Evolutionary conservation across 92 coral and sea anemone genomes (phyloP).

Genomic region (Anthopleura xanthogrammica): DNA sequence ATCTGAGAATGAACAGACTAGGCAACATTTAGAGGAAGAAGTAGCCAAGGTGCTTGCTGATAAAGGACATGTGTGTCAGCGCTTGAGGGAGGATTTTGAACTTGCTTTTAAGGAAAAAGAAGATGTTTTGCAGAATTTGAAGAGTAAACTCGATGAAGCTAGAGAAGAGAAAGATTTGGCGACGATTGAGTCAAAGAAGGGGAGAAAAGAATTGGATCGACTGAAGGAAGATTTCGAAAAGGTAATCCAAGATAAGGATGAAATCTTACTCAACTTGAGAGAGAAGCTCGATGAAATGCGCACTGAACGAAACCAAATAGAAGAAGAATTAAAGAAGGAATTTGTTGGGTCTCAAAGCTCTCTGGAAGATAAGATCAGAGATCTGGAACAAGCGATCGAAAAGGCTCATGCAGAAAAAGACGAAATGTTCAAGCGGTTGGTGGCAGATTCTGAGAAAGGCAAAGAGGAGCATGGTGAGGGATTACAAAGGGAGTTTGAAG

Average conservation of each 20-base stretch:
- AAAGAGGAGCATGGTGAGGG: conserved; percentile 60
- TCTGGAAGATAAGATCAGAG: conserved; percentile 37
- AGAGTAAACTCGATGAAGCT: conserved; percentile 33
- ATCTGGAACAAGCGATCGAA: conserved; percentile 51
- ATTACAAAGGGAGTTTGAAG: conserved; percentile 47
- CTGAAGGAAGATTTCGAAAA: conserved; percentile 61
- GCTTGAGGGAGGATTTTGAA: conserved; percentile 49
- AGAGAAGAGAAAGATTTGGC: conserved; percentile 34
- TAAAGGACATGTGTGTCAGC: conserved; percentile 55
- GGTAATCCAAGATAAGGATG: conserved; percentile 51
- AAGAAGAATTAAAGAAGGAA: conserved; percentile 26
- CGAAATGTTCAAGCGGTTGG: conserved; percentile 67
- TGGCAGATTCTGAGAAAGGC: conserved; percentile 60
- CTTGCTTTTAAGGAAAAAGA: conserved; percentile 58
- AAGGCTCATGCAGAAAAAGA: conserved; percentile 62
- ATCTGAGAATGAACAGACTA: conserved; percentile 34
- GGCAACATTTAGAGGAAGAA: conserved; percentile 39
- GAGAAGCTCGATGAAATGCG: conserved; percentile 46
- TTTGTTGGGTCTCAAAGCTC: conserved; percentile 13
- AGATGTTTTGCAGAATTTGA: conserved; percentile 38
- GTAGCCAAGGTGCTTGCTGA: conserved; percentile 51
- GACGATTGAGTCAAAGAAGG: conserved; percentile 15
- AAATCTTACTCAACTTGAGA: conserved; percentile 42
- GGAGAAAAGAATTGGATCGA: conserved; percentile 22
- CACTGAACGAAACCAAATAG: conserved; percentile 44